Evolutionary conservation across 2,888 invertebrate species (phyloP).

Genomic region (Epinotia ramella): DNA sequence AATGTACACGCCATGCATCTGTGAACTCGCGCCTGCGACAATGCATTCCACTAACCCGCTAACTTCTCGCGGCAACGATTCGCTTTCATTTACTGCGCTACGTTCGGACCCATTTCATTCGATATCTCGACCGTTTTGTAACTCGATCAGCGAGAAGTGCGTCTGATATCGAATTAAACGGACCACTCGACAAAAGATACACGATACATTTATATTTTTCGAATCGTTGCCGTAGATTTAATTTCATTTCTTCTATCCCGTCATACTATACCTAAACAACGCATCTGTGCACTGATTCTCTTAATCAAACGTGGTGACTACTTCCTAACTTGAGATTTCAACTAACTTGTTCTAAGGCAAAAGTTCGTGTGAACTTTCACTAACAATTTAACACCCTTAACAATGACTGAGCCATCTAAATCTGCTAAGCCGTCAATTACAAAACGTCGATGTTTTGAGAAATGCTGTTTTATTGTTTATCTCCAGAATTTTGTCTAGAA

Average conservation of each 20-base stretch:
- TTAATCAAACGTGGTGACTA: conserved; percentile 75
- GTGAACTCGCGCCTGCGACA: conserved; percentile 87
- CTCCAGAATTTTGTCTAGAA: conserved; percentile 75
- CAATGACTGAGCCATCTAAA: conserved; percentile 84
- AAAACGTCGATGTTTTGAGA: conserved; percentile 81
- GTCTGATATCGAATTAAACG: conserved; percentile 27
- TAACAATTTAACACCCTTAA: conserved; percentile 81
- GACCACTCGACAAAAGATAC: conserved; percentile 10
- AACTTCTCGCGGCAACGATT: conserved; percentile 68
- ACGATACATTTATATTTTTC: background rate
- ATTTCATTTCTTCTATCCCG: conserved; percentile 36
- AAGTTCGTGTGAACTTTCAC: conserved; percentile 79
- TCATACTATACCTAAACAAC: conserved; percentile 63
- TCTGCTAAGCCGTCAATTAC: conserved; percentile 79
- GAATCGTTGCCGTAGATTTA: conserved; percentile 45
- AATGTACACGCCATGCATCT: conserved; percentile 92
- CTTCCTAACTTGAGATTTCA: conserved; percentile 74
- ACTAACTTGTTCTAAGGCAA: conserved; percentile 74
- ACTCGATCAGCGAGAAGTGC: conserved; percentile 29
- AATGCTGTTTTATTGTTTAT: conserved; percentile 78
- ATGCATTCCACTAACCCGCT: conserved; percentile 83
- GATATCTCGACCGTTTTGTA: conserved; percentile 29
- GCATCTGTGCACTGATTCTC: conserved; percentile 69
- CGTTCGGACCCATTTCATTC: conserved; percentile 17
- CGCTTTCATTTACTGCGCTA: conserved; percentile 53